Percentiles rank a stretch among this genome's conserved stretches.
Conservation (phyloP, 2,888 invertebrate species). For the Lottia gigantea region DNA sequence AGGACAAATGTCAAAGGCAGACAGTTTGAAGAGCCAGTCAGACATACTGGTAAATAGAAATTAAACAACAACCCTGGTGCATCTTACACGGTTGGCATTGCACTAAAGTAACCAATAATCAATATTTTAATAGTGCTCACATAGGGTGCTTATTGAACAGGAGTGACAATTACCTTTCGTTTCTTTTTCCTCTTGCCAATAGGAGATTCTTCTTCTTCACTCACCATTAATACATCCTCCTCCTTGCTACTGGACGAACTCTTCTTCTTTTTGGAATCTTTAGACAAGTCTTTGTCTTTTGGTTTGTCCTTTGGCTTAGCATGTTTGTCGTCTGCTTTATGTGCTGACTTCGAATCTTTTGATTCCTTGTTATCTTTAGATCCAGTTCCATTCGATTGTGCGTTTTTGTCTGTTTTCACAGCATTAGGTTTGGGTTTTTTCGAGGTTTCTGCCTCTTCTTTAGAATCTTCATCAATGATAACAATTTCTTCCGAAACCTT, state of each 20-base stretch:
- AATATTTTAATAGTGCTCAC: neutral
- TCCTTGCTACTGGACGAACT: neutral
- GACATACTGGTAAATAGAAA: no score
- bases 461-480: neutral
- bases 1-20: neutral
- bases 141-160: neutral
- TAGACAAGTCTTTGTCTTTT: neutral
- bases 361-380: no score
- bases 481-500: conserved; percentile 2
- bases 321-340: neutral
- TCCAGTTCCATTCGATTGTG: no score
- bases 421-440: no score
- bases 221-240: neutral
- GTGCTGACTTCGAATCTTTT: neutral
- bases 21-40: no score
- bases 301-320: neutral
- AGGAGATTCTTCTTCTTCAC: neutral
- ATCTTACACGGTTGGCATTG: no score
- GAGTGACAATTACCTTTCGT: conserved; percentile 3
- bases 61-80: no score
- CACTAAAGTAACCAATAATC: neutral
- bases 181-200: conserved; percentile 14
- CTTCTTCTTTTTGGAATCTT: neutral
- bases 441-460: no score
- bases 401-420: no score